Evolutionary conservation across 2,113 vertebrate genomes (phyloP).

Genomic region (Mirounga angustirostris): DNA sequence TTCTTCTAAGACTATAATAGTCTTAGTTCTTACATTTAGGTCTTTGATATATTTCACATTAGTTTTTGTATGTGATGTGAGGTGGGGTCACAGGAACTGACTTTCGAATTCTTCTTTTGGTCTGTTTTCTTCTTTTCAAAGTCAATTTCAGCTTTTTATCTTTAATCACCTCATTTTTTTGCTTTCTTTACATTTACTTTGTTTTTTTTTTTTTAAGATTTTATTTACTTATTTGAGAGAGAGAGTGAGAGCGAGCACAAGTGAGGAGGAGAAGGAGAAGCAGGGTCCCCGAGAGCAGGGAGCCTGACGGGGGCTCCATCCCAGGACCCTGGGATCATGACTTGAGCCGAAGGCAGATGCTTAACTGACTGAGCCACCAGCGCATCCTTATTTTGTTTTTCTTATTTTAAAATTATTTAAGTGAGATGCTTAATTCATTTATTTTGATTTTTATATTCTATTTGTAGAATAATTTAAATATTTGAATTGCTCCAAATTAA

Average conservation of each 20-base stretch:
- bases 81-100: not conserved
- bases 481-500: not conserved
- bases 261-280: no score
- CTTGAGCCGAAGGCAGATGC: no score
- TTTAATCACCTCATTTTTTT: not conserved
- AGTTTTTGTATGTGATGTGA: not conserved
- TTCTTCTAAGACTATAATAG: slow-evolving; percentile 8
- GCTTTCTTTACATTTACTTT: not conserved
- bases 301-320: no score
- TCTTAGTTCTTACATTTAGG: not conserved
- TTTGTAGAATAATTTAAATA: slow-evolving; percentile 27
- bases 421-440: not conserved
- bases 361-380: no score
- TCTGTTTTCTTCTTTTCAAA: slow-evolving; percentile 34
- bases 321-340: no score
- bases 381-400: not conserved
- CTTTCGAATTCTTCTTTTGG: not conserved
- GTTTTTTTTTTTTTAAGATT: not conserved
- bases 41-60: not conserved
- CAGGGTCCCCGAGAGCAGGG: no score
- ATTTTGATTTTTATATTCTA: slow-evolving; percentile 15
- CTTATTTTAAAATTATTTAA: slow-evolving; percentile 1
- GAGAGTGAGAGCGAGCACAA: no score
- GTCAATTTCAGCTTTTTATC: not conserved
- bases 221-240: not conserved